Base-by-base conservation (phyloP, 2,888 invertebrate species). In the Phaonia tiefii region DNA sequence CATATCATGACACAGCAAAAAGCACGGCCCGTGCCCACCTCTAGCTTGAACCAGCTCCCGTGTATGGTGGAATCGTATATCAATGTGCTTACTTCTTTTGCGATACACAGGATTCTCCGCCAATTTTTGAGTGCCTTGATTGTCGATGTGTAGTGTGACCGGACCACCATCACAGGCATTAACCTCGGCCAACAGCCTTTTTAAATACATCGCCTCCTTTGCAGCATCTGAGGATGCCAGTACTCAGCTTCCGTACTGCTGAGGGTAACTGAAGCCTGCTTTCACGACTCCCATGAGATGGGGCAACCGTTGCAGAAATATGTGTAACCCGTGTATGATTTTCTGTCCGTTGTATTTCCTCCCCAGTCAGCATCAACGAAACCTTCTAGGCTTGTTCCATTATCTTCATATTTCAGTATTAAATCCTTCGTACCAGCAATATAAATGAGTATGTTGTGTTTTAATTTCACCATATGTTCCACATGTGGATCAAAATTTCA, bases 241-340 rank as follows among this genome's bases (percentile, higher is more conserved):
- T n/a, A n/a, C 44, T 80, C 75, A 4, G 78, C 78, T 17, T 73
- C 75, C 2, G 75, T 78, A 56, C 71, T 79, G 20, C 79, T 77
- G 0, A 81, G 25, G 1, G 58, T 31, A 1, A 58, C 31, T n/a
- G n/a, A 2, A n/a, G 11, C 1, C 15, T 58, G 58, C 26, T 58
- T 44, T 31, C 74, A 78, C 0, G 78, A 77, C 39, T 84, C 80
- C 79, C 78, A 83, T 2, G 81, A 81, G 25, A 83, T 72, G 5
- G 44, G 72, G 5, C 80, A 54, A 1, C 82, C 83, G 15, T 69
- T 80, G 0, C 65, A 13, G 13, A 81, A 31, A 46, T 83, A 82
- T 31, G 58, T 56, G 56, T 72, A 81, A 13, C 79, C 77, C 0
- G 80, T 80, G 49, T 80, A 75, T 0, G 75, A 80, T n/a, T 49